Base-by-base conservation (phyloP, 1,140 invertebrate species). In the Drosophila mojavensis region DNA sequence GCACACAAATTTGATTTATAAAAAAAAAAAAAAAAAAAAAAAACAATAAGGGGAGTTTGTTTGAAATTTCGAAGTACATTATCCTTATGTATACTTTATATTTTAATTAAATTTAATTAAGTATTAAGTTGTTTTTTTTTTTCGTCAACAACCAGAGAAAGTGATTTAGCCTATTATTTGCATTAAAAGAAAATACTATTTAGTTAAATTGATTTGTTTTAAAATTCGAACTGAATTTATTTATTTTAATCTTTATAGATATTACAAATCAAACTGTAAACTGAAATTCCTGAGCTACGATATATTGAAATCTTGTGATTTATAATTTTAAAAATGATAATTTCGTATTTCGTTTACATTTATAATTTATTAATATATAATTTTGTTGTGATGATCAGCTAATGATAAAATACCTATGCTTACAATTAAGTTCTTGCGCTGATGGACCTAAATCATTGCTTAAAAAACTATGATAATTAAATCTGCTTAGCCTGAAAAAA, bases 251-350 rank as follows among this genome's bases (percentile, higher is more conserved):
- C 7, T 47, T 9, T 47, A 7, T 47, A 17, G 15, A 17, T 15
- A 17, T 33, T 60, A n/a, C 5, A 28, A 28, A 50, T 50, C 48
- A 26, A 26, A 50, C 11, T 26, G 20, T 50, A 60, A 70, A 63
- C 67, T 62, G 48, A 64, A 70, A 75, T 75, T 75, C 72, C 72
- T 63, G 39, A 69, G 51, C 66, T 48, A 43, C 43, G 20, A 24
- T n/a, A 53, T 30, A 64, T 75, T 63, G 47, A 58, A 54, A 55
- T 39, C 43, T 61, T 77, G 75, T 77, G 75, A 77, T 77, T 77
- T 63, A 43, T 74, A 55, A 48, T 68, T 39, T 39, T 50, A 55
- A 71, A 56, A 50, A 43, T 33, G 51, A 64, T 54, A 60, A 60
- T 65, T n/a, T 28, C 56, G 26, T 58, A 60, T 67, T 39, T 39